Percentiles rank a stretch among this genome's conserved stretches.
Conservation (phyloP, 2,113 vertebrate species). For the Polypterus senegalus region DNA sequence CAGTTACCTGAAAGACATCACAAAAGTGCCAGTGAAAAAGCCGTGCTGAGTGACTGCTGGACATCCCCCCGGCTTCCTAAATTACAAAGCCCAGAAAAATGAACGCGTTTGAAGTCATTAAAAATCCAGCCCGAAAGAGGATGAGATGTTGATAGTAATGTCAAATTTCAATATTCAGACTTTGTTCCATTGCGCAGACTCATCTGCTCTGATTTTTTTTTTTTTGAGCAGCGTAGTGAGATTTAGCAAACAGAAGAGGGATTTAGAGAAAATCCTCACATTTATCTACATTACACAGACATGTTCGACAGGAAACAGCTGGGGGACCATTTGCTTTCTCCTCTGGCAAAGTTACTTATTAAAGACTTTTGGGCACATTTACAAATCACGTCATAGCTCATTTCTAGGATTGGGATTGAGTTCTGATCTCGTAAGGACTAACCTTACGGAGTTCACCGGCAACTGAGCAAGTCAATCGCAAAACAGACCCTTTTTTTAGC, state of each 20-base stretch:
- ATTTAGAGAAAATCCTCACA: constrained; percentile 99
- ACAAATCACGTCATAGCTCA: constrained; percentile 98
- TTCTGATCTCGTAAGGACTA: constrained; percentile 47
- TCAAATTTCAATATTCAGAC: constrained; percentile 98
- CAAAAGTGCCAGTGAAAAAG: constrained; percentile 93
- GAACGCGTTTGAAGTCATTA: constrained; percentile 97
- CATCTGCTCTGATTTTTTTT: constrained; percentile 69
- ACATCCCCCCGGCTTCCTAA: constrained; percentile 90
- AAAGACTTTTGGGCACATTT: constrained; percentile 93
- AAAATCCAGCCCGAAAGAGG: constrained; percentile 80
- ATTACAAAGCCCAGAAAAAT: constrained; percentile 85
- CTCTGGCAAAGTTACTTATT: constrained; percentile 97
- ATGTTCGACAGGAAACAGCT: constrained; percentile 99
- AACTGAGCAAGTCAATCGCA: constrained; percentile 17
- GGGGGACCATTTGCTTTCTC: constrained; percentile 92
- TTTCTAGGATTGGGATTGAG: constrained; percentile 47
- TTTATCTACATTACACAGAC: constrained; percentile 99
- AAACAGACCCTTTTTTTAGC: constrained; percentile 19
- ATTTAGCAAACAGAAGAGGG: constrained; percentile 98
- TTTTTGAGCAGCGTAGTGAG: constrained; percentile 82
- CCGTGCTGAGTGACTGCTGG: constrained; percentile 74
- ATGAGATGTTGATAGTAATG: constrained; percentile 86
- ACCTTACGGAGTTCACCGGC: constrained; percentile 30
- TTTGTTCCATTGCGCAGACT: constrained; percentile 99
- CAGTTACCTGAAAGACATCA: constrained; percentile 97